Conservation (phyloP, 2,113 vertebrate genomes). For the Gobio gobio region DNA sequence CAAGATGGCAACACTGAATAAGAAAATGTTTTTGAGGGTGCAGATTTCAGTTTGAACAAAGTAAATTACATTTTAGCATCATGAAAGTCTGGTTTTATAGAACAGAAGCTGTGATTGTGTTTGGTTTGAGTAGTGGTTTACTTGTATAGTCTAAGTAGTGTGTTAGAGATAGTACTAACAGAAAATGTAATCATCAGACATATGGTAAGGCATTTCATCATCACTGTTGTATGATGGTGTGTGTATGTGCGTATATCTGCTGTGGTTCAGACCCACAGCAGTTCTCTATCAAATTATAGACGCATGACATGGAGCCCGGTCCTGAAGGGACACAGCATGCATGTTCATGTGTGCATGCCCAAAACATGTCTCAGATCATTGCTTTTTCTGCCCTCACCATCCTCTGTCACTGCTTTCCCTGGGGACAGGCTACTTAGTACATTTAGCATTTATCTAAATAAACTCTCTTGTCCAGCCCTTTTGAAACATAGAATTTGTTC, state of each 20-base stretch:
- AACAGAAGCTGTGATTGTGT: background rate
- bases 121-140: conserved; percentile 6
- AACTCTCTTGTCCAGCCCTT: background rate
- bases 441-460: background rate
- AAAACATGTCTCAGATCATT: conserved; percentile 48
- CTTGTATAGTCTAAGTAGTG: background rate
- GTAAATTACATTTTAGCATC: background rate
- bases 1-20: background rate
- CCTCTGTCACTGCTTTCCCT: conserved; percentile 29
- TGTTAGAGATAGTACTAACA: background rate
- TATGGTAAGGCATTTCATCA: conserved; percentile 48
- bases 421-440: conserved; percentile 21
- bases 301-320: conserved; percentile 46
- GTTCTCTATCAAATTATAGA: conserved; percentile 37
- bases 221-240: conserved; percentile 14
- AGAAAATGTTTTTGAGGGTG: background rate
- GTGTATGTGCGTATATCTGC: conserved; percentile 45
- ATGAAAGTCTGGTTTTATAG: conserved; percentile 1
- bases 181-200: conserved; percentile 22
- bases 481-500: conserved; percentile 4
- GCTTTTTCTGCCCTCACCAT: conserved; percentile 26
- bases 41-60: background rate
- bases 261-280: conserved; percentile 26
- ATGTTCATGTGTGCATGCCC: conserved; percentile 61
- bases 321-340: conserved; percentile 46